These are phyloP conservation scores for Chaetorhynchus papuensis DNA, from an alignment of 2,113 vertebrate genomes.

Conservation along the genomic window DNA sequence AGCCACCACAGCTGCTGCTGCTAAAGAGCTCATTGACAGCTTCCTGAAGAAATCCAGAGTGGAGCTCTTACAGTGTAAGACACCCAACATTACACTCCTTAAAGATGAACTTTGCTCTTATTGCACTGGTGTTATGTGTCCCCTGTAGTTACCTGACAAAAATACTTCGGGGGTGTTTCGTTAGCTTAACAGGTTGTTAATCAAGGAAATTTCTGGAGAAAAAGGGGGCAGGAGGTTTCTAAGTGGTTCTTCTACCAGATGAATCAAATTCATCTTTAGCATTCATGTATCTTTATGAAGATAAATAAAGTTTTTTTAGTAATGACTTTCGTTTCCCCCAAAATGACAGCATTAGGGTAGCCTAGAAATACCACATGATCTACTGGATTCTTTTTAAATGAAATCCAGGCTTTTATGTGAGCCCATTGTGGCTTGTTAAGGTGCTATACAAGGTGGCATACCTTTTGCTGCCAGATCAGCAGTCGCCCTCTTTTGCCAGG, in stretches of 20 bases:
- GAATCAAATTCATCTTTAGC: not conserved
- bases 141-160: not conserved
- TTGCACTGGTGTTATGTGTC: not conserved
- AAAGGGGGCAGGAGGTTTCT: not conserved
- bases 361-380: rapidly evolving
- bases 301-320: not conserved
- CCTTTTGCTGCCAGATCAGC: not conserved
- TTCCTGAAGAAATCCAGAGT: conserved; percentile 69
- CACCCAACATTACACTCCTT: not conserved
- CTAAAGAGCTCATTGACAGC: not conserved
- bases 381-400: not conserved
- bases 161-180: not conserved
- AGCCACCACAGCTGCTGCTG: rapidly evolving
- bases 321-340: not conserved
- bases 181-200: not conserved
- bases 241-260: not conserved
- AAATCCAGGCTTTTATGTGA: not conserved
- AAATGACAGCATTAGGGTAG: not conserved
- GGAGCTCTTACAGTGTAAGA: conserved; percentile 86
- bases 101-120: not conserved
- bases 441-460: not conserved
- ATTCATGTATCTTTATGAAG: not conserved
- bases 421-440: not conserved
- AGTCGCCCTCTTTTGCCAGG: not conserved
- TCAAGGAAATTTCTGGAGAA: not conserved